phyloP scores from a whole-genome alignment of 2,113 vertebrate genomes.

The Zingel zingel region DNA sequence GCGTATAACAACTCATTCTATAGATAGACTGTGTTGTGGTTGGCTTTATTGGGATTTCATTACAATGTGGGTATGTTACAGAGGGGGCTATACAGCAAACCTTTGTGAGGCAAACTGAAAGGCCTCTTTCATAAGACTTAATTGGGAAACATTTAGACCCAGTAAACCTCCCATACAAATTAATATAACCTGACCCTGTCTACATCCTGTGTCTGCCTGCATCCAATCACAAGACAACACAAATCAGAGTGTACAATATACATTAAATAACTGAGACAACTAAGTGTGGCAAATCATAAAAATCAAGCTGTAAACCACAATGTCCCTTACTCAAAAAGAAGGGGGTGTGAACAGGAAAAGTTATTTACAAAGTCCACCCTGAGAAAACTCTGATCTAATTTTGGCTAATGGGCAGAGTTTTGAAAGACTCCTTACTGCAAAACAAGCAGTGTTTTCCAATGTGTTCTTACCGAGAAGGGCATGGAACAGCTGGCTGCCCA shows the following conservation, averaged over 20 bases:
- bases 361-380: constrained; percentile 25
- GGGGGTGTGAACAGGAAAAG: not conserved
- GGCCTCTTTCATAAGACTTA: constrained; percentile 74
- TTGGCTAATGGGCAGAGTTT: constrained; percentile 4
- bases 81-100: constrained; percentile 58
- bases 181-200: constrained; percentile 69
- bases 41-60: constrained; percentile 68
- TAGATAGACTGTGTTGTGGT: constrained; percentile 34
- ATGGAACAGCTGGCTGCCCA: constrained; percentile 90
- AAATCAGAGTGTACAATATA: not conserved
- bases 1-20: constrained; percentile 31
- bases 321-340: not conserved
- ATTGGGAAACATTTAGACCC: constrained; percentile 73
- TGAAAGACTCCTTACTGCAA: constrained; percentile 20
- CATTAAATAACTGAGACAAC: constrained; percentile 1
- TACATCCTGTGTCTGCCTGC: constrained; percentile 47
- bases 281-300: not conserved
- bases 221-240: constrained; percentile 23
- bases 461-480: constrained; percentile 89
- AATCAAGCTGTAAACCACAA: not conserved
- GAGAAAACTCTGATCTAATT: constrained; percentile 23
- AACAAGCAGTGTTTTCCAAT: not conserved
- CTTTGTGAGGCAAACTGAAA: constrained; percentile 78
- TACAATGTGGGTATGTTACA: constrained; percentile 60
- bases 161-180: constrained; percentile 71